Base-by-base conservation (phyloP, 2,113 vertebrate genomes). In the Alaudala cheleensis region DNA sequence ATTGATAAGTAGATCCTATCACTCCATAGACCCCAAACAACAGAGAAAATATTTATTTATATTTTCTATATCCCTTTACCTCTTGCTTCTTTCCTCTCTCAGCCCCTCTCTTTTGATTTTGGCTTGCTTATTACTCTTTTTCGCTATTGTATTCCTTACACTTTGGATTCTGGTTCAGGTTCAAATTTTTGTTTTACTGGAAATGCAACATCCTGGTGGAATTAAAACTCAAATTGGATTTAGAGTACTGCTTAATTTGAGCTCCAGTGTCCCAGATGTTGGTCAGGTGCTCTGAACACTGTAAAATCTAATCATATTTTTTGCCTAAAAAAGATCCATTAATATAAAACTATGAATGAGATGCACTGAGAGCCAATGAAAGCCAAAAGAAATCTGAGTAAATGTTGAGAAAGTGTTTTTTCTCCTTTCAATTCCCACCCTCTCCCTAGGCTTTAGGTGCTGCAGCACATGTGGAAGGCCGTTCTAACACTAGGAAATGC, bases 151-250 rank as follows among this genome's bases (percentile, higher is more conserved):
- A 93, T 92, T 94, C 81, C 76, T 76, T 90, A 69, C 88, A 91
- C 78, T 83, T 90, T 92, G 58, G 62, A 93, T 95, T 83, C 88
- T 93, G 94, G 79, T 96, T 95, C 91, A 86, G 86, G 76, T 90
- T 97, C 65, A 93, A 19, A 83, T 93, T 85, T 94, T 96, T 94
- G 71, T 96, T 98, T 97, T 92, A 93, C 94, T 96, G 92, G 64
- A 96, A 93, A 91, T 91, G 95, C 89, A 96, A 97, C 84, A 88
- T 96, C 44, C 81, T 95, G 69, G 69, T 95, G 89, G 86, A 97
- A 96, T 97, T 94, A 95, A 92, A 95, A 96, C 67, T 85, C 86
- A 90, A 88, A 92, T 31, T 93, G 93, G 83, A 96, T 92, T 97
- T 95, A 92, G 83, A 81, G 65, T 61, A 71, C 66, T 94, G 81